Base-by-base conservation (phyloP, 2,797 vertebrate species). In the Mormyrops attenuatus region DNA sequence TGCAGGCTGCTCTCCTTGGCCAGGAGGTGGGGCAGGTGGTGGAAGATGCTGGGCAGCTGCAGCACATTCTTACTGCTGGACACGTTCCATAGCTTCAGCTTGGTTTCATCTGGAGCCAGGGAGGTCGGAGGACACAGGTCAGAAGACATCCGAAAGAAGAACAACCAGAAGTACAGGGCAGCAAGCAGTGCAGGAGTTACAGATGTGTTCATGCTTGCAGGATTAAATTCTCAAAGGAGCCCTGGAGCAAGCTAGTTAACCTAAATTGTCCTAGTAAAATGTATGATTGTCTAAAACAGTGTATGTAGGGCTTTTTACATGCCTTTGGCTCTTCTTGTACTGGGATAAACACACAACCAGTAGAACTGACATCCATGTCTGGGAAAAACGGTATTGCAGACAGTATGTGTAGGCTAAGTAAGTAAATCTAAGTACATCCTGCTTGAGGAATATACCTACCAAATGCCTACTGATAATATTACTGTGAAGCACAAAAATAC, bases 21-120 rank as follows among this genome's bases (percentile, higher is more conserved):
- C 94, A 98, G 96, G 93, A 99, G 97, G 95, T 99, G 98, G 50
- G 98, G 98, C 92, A 99, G 97, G 94, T 99, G 98, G 94, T 99
- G 98, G 96, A 99, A 99, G 96, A 99, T 97, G 90, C 97, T 99
- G 93, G 98, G 98, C 92, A 99, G 96, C 95, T 98, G 98, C 91
- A 99, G 96, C 90, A 97, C 96, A 95, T 97, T 99, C 94, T 98
- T 98, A 94, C 97, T 97, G 95, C 96, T 97, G 91, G 97, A 99
- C 93, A 97, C 95, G 88, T 99, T 99, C 98, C 98, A 99, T 91
- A 98, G 94, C 95, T 97, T 98, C 94, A 99, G 94, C 93, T 97
- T 96, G 17, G 97, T 97, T 95, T 99, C 98, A 95, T 99, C 98
- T 99, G 95, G 73, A 90, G 93, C 91, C 93, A 85, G 77, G 4